Evolutionary conservation across 2,797 vertebrate species (phyloP), one percentile per base, ranked within the genome.

Genomic region (Rhynchotus rufescens): DNA sequence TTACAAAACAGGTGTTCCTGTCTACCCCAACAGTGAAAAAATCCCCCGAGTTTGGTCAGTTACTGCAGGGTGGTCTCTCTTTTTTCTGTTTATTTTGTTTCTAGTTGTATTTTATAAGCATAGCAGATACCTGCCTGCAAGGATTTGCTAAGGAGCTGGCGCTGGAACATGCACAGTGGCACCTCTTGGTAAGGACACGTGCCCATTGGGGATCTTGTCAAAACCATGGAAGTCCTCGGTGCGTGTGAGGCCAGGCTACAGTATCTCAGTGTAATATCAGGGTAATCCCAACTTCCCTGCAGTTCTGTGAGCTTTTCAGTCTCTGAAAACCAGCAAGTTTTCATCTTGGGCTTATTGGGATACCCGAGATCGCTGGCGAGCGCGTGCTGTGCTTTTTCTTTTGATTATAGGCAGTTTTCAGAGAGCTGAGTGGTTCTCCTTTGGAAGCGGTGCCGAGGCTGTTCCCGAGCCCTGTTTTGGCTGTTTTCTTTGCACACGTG

Each of bases 401-500:
- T 88, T 89, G 36, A 59, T 54, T 45, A 11, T 4, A 1, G 0
- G 0, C 23, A 4, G 7, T 65, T 92, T 76, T 81, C 4, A 6
- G 23, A 42, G 30, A 36, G 13, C 6, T 64, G 25, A 1, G 1
- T 42, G 12, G 20, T 67, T 80, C 0, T 0, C 44, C 42, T 61
- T 5, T 0, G 5, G 30, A 77, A 44, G 67, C 17, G 40, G 72
- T 84, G 14, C 8, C 20, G 40, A 15, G 6, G 7, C 25, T 49
- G 8, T 9, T 22, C 0, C 0, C 10, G 28, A 36, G 2, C 62
- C 4, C 13, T 60, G 9, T n/a, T 91, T 77, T 80, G 56, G 40
- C 28, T 66, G 8, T 9, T 7, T 68, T 15, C 32, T 86, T 59
- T 60, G 4, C 19, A 0, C 45, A 3, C 4, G 7, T 54, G 8